These are phyloP conservation scores for Drosophila lacicola DNA, from an alignment of 2,888 invertebrate genomes.

Conservation along the genomic window DNA sequence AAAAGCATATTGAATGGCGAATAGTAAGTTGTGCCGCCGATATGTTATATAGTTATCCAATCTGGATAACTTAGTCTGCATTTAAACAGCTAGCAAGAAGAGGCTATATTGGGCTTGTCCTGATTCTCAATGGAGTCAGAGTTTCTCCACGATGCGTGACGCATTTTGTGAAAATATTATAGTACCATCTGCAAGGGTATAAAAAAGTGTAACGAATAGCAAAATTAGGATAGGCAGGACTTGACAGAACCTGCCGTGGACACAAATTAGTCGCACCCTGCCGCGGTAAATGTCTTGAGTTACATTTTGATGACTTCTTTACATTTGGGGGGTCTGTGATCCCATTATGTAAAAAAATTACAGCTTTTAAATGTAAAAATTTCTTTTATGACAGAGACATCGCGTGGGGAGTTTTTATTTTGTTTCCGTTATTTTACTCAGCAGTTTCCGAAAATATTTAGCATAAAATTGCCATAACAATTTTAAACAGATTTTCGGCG, in stretches of 20 bases:
- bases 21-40: too few species aligned
- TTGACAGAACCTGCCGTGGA: conserved; percentile 45
- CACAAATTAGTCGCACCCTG: conserved; percentile 71
- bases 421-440: conserved; percentile 26
- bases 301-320: conserved; percentile 79
- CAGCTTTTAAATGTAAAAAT: conserved; percentile 73
- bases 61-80: background rate
- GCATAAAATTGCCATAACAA: conserved; percentile 77
- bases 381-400: conserved; percentile 58
- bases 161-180: background rate
- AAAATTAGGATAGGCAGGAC: conserved; percentile 56
- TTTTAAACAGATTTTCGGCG: conserved; percentile 72
- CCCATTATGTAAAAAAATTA: conserved; percentile 63
- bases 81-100: background rate
- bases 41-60: too few species aligned
- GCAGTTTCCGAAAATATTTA: conserved; percentile 53
- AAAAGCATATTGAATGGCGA: too few species aligned
- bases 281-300: conserved; percentile 68
- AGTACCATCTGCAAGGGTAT: conserved; percentile 1
- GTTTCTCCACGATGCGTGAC: too few species aligned
- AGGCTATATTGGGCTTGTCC: background rate
- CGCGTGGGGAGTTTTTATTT: conserved; percentile 33
- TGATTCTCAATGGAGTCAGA: background rate
- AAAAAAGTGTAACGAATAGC: conserved; percentile 71
- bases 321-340: conserved; percentile 58